These are phyloP conservation scores for Kryphioiulus occultus DNA, from an alignment of 2,888 invertebrate species.

Conservation along the genomic window DNA sequence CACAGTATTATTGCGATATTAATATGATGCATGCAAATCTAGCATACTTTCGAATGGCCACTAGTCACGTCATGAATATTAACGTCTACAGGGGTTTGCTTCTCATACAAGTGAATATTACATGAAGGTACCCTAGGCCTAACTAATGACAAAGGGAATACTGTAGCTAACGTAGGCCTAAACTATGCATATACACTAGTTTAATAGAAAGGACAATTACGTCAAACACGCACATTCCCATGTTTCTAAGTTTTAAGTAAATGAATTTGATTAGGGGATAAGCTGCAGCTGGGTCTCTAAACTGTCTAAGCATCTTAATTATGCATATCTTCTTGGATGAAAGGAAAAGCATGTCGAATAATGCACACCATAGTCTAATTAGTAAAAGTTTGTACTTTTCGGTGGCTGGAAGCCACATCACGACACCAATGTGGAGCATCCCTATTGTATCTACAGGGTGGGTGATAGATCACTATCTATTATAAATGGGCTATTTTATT, in stretches of 20 bases:
- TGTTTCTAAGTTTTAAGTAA: background rate
- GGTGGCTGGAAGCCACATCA: background rate
- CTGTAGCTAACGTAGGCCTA: background rate
- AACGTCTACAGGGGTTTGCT: background rate
- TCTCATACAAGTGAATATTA: background rate
- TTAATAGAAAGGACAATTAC: background rate
- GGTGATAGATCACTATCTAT: no score
- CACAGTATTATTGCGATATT: background rate
- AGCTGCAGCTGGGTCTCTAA: background rate
- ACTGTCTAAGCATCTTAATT: background rate
- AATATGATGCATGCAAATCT: background rate
- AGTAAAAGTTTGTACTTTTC: background rate
- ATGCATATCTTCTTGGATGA: background rate
- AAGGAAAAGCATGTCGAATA: background rate
- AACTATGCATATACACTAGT: background rate
- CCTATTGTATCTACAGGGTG: no score
- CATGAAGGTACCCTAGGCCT: background rate
- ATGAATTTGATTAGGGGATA: background rate
- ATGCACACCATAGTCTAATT: background rate
- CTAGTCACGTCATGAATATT: slow-evolving; percentile 1
- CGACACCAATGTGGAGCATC: no score
- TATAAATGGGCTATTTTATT: no score
- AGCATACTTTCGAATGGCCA: background rate
- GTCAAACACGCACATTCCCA: background rate
- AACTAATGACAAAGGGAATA: background rate